Conservation (phyloP, 2,888 invertebrate genomes). For the Cyaniris semiargus region DNA sequence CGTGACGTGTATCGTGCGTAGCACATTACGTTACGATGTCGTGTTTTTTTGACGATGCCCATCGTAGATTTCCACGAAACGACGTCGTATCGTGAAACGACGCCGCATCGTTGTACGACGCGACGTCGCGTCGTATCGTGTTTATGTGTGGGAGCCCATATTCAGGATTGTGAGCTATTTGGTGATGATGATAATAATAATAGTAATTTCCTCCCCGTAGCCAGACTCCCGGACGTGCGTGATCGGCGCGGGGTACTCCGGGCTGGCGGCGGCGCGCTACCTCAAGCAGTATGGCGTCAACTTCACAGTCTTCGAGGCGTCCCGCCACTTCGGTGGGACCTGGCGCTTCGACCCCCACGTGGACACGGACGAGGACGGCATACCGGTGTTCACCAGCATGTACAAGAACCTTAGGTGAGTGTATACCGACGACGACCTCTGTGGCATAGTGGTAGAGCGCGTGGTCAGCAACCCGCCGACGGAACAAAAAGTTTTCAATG, state of each 20-base stretch:
- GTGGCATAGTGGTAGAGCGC: too few species aligned
- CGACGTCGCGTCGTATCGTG: too few species aligned
- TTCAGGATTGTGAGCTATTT: too few species aligned
- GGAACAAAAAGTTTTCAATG: too few species aligned
- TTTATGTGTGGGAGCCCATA: neutral
- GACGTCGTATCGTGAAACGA: neutral
- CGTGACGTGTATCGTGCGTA: neutral
- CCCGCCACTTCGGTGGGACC: conserved; percentile 85
- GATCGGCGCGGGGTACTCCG: conserved; percentile 89
- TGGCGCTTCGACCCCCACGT: conserved; percentile 87
- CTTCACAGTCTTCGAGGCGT: conserved; percentile 85
- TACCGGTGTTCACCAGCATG: conserved; percentile 89
- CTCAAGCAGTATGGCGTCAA: conserved; percentile 74
- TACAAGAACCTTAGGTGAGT: conserved; percentile 83
- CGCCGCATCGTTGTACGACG: too few species aligned
- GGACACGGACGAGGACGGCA: conserved; percentile 83
- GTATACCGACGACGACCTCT: too few species aligned
- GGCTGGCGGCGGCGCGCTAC: conserved; percentile 83
- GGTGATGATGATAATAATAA: neutral
- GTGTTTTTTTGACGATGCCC: conserved; percentile 3
- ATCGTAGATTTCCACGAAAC: neutral
- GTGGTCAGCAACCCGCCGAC: too few species aligned
- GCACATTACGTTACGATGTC: conserved; percentile 8
- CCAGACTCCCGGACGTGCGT: conserved; percentile 63
- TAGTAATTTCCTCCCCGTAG: conserved; percentile 30